Base-by-base conservation (phyloP, 2,113 vertebrate species). In the Cinclus mexicanus region DNA sequence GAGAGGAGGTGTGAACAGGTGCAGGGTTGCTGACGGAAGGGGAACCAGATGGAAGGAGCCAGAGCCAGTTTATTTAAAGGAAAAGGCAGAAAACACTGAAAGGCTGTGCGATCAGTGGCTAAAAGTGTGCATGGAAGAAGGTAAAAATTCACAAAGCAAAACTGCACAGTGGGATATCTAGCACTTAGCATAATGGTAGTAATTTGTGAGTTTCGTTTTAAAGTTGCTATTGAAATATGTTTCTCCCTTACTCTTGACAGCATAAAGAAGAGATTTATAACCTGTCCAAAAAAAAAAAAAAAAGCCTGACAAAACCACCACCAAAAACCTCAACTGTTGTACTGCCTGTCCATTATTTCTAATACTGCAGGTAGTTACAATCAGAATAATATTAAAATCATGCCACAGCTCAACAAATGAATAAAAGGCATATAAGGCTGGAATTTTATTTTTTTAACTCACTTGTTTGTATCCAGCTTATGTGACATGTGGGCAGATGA, bases 1-100 rank as follows among this genome's bases (percentile, higher is more conserved):
- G 99, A 99, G 99, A 99, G 99, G 99, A 99, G 99, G 99, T 99
- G 99, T 99, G 99, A 99, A 99, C 99, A 99, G 99, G 99, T 99
- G 99, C 99, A 98, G 98, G 99, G 99, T 99, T 99, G 99, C 99
- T 99, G 99, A 99, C 99, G 99, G 99, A 99, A 99, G 99, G 99
- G 98, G 98, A 99, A 99, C 98, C 99, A 99, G 99, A 99, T 99
- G 99, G 99, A 99, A 99, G 98, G 98, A 99, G 99, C 99, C 99
- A 99, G 98, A 99, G 99, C 99, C 99, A 99, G 99, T 99, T 99
- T 99, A 99, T 99, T 99, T 99, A 99, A 99, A 99, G 99, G 99
- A 99, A 99, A 99, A 99, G 98, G 98, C 98, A 98, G 98, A 98
- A 98, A 98, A 98, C 98, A 98, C 97, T 98, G 98, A 98, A 98